Base-by-base conservation (phyloP, 2,888 invertebrate species). In the Lypha dubia region DNA sequence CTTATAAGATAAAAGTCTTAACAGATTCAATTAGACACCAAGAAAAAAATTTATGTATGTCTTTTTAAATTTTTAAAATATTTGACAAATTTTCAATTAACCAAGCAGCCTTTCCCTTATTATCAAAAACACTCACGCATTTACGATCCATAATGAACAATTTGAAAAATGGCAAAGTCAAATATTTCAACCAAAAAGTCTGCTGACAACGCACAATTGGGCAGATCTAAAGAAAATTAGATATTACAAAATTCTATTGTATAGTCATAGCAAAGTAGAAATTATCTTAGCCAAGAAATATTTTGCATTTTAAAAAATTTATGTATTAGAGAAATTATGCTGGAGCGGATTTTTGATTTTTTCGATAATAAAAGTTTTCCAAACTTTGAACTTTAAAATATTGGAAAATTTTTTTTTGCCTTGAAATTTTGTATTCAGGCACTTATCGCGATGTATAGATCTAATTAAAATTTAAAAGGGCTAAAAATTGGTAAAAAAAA, bases 161-260 rank as follows among this genome's bases (percentile, higher is more conserved):
- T 63, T 41, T 41, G 6, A 38, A 32, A 17, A 63, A 62, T 74
- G 41, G 24, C 41, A 53, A 28, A 51, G 17, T n/a, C 15, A 62
- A 53, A 28, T 41, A 38, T 38, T 51, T 49, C n/a, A 38, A 3
- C 6, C 24, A 24, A 41, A 11, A 38, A 9, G 15, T n/a, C n/a
- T 44, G 44, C 15, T 9, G 11, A 60, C 17, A 20, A 7, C 22
- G 41, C 28, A 41, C 38, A 62, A n/a, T 41, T 41, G 58, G 17
- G 0, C 46, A 46, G 46, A 46, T 28, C 28, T 2, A 28, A 28
- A 28, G 28, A 28, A 28, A 28, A 28, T 28, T 5, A 28, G 28
- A 2, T 28, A 28, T 28, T 28, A 28, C 5, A 28, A 28, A 28
- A 28, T 28, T 28, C n/a, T n/a, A n/a, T 28, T 28, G 41, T 41